These are phyloP conservation scores for Brachypteracias leptosomus DNA, from an alignment of 2,113 vertebrate species.

Conservation along the genomic window DNA sequence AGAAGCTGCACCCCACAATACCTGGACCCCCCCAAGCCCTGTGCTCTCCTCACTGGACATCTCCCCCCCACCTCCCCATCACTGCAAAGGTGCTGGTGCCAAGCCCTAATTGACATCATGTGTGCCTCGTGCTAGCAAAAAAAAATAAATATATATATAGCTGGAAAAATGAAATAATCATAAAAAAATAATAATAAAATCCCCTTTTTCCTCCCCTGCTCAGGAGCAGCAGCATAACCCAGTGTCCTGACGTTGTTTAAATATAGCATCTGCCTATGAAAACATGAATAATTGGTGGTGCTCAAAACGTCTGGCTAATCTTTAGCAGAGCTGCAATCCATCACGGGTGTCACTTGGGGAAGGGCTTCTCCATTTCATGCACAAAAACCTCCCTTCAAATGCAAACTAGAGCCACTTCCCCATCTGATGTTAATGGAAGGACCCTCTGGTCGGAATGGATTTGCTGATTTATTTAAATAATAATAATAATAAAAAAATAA, in stretches of 20 bases:
- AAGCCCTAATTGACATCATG: slow-evolving; percentile 10
- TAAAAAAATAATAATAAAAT: background rate
- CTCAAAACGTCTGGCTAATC: slow-evolving; percentile 77
- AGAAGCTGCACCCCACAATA: background rate
- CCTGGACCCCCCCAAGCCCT: background rate
- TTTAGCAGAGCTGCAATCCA: slow-evolving; percentile 78
- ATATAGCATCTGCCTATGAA: slow-evolving; percentile 26
- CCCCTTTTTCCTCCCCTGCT: background rate
- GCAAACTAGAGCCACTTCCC: slow-evolving; percentile 59
- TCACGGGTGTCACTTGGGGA: slow-evolving; percentile 72
- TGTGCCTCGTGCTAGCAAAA: too few relatives aligned
- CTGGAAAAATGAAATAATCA: background rate
- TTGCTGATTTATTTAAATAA: too few relatives aligned
- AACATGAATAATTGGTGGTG: slow-evolving; percentile 60
- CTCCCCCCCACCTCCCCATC: background rate
- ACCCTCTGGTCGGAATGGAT: slow-evolving; percentile 3
- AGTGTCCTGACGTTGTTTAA: background rate
- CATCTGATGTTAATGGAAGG: slow-evolving; percentile 60
- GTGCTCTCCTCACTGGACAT: background rate
- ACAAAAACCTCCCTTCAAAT: slow-evolving; percentile 71
- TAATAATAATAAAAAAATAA: too few relatives aligned
- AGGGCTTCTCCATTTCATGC: slow-evolving; percentile 69
- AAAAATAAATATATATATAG: too few relatives aligned
- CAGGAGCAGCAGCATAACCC: background rate
- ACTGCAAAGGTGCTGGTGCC: background rate